These are phyloP conservation scores for Struthidea cinerea DNA, from an alignment of 2,113 vertebrate genomes.

Conservation along the genomic window DNA sequence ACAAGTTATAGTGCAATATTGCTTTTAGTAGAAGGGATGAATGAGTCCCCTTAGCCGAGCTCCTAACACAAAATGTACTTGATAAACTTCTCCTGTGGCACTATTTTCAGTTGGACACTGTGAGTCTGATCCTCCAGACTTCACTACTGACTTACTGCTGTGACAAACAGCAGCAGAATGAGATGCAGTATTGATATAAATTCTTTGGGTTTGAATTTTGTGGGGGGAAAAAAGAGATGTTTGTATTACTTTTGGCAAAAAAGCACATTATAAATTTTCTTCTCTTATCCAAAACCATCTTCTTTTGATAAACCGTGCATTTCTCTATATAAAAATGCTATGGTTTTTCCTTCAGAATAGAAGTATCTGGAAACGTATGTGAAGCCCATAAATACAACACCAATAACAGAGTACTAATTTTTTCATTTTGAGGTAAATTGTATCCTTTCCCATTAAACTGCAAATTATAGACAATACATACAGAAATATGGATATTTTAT, in stretches of 20 bases:
- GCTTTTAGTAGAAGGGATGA: not conserved
- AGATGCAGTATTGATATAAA: not conserved
- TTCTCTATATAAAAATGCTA: not conserved
- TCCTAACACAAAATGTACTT: not conserved
- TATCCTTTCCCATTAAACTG: not conserved
- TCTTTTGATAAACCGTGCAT: not conserved
- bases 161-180: not conserved
- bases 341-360: not conserved
- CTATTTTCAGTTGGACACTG: not conserved
- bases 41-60: not conserved
- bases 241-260: not conserved
- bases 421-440: not conserved
- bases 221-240: not conserved
- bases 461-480: not conserved
- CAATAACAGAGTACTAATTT: not conserved
- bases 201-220: not conserved
- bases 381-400: not conserved
- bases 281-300: not conserved
- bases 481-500: not conserved
- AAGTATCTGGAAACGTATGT: not conserved
- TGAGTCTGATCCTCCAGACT: not conserved
- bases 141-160: not conserved
- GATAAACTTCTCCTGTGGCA: not conserved
- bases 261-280: not conserved
- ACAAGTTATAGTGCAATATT: not conserved